Evolutionary conservation across 2,113 vertebrate genomes (phyloP).

Genomic region (Balaeniceps rex): DNA sequence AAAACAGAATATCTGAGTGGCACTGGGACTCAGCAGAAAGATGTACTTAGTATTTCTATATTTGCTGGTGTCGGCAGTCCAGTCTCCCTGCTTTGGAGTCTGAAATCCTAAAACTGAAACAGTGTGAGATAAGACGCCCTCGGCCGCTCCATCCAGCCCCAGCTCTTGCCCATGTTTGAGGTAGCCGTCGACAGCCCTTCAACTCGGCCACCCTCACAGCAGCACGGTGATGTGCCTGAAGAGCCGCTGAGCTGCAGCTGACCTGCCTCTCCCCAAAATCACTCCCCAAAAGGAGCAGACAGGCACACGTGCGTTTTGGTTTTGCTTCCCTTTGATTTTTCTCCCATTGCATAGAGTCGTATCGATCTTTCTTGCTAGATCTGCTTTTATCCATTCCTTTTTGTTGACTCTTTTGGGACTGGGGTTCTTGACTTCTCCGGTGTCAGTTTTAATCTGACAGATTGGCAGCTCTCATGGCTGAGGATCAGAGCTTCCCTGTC

Average conservation of each 20-base stretch:
- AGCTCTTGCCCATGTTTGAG: fast-evolving
- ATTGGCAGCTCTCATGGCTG: not conserved
- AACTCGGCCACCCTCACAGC: not conserved
- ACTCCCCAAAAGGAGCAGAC: not conserved
- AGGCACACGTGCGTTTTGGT: not conserved
- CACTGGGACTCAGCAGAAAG: not conserved
- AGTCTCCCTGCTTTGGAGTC: not conserved
- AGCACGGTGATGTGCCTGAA: fast-evolving
- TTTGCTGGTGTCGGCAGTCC: not conserved
- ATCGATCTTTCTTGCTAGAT: not conserved
- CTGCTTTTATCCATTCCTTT: not conserved
- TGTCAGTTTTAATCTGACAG: not conserved
- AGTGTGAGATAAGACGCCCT: not conserved
- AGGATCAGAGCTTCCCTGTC: not conserved
- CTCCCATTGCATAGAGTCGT: not conserved
- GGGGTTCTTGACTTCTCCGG: not conserved
- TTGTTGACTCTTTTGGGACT: not conserved
- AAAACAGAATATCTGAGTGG: not conserved
- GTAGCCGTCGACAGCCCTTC: not conserved
- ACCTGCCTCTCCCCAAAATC: not conserved
- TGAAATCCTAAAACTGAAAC: not conserved
- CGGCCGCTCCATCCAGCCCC: fast-evolving
- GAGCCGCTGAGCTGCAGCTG: not conserved
- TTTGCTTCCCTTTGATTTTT: not conserved
- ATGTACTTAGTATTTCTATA: not conserved